Evolutionary conservation across 2,888 invertebrate genomes (phyloP).

Genomic region (Hedya salicella): DNA sequence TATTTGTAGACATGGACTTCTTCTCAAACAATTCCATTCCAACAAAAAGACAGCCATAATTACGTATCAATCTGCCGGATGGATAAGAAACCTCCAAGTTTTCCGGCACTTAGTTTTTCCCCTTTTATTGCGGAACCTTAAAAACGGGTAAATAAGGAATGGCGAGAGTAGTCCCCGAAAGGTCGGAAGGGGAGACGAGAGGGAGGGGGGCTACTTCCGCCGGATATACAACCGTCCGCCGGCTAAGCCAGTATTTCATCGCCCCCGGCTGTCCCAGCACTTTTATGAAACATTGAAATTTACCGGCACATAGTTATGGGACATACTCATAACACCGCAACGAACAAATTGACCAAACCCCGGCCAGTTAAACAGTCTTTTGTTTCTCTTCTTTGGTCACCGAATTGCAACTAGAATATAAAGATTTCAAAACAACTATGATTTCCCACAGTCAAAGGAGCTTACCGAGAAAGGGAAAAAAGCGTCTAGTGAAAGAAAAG

Average conservation of each 20-base stretch:
- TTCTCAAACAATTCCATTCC: not conserved
- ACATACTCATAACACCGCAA: constrained; percentile 33
- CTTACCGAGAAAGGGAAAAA: constrained; percentile 63
- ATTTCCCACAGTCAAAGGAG: constrained; percentile 78
- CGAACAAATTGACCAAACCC: constrained; percentile 30
- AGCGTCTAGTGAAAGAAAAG: constrained; percentile 68
- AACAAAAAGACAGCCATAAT: constrained; percentile 1
- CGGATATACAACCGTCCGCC: constrained; percentile 66
- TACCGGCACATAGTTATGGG: constrained; percentile 46
- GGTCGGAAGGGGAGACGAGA: constrained; percentile 46
- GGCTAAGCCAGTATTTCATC: constrained; percentile 58
- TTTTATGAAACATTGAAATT: constrained; percentile 64
- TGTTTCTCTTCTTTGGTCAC: constrained; percentile 28
- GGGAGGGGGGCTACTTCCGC: constrained; percentile 57
- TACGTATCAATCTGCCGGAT: constrained; percentile 16
- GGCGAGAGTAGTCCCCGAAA: constrained; percentile 55
- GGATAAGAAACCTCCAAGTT: constrained; percentile 33
- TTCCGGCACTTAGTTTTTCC: constrained; percentile 36
- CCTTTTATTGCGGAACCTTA: constrained; percentile 42
- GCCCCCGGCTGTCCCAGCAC: constrained; percentile 55
- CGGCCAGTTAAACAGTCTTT: constrained; percentile 31
- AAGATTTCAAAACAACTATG: constrained; percentile 73
- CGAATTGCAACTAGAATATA: constrained; percentile 51
- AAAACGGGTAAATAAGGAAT: constrained; percentile 82
- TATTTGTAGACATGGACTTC: not conserved